phyloP scores from a whole-genome alignment of 1,140 invertebrate genomes.

The Musca domestica region DNA sequence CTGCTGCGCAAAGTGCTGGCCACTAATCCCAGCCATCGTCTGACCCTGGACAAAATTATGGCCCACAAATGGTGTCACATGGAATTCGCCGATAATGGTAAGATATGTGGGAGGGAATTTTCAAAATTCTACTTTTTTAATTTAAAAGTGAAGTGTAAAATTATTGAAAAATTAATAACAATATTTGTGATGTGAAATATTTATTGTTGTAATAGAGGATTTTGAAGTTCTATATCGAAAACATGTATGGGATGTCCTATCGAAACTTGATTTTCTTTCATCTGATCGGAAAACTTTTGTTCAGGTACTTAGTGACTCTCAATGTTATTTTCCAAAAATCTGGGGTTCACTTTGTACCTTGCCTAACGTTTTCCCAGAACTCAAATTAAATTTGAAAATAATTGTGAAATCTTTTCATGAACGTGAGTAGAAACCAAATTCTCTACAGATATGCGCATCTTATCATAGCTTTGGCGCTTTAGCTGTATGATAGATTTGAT shows the following conservation, averaged over 20 bases:
- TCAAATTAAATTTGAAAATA: background rate
- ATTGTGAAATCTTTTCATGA: background rate
- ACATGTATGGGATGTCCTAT: background rate
- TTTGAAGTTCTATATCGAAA: slow-evolving; percentile 1
- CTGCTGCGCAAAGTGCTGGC: slow-evolving; percentile 73
- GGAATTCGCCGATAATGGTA: slow-evolving; percentile 58
- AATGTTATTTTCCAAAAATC: slow-evolving; percentile 55
- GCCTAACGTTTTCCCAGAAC: slow-evolving; percentile 21
- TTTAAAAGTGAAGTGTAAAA: background rate
- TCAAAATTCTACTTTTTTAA: background rate
- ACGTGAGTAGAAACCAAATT: background rate
- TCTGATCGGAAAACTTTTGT: slow-evolving; percentile 41
- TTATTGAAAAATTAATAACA: background rate
- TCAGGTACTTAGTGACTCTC: slow-evolving; percentile 85
- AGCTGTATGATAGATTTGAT: slow-evolving; percentile 81
- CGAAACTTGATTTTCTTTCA: background rate
- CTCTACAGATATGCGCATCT: slow-evolving; percentile 15
- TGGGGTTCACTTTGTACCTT: slow-evolving; percentile 60
- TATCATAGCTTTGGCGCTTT: slow-evolving; percentile 86
- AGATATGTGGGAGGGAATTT: slow-evolving; percentile 14
- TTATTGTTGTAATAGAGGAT: background rate
- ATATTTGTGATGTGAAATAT: slow-evolving; percentile 1
- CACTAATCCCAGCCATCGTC: slow-evolving; percentile 66
- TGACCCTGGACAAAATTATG: slow-evolving; percentile 68
- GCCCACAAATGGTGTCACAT: slow-evolving; percentile 77